phyloP scores from a whole-genome alignment of 2,888 invertebrate genomes.

The Unio delphinus region DNA sequence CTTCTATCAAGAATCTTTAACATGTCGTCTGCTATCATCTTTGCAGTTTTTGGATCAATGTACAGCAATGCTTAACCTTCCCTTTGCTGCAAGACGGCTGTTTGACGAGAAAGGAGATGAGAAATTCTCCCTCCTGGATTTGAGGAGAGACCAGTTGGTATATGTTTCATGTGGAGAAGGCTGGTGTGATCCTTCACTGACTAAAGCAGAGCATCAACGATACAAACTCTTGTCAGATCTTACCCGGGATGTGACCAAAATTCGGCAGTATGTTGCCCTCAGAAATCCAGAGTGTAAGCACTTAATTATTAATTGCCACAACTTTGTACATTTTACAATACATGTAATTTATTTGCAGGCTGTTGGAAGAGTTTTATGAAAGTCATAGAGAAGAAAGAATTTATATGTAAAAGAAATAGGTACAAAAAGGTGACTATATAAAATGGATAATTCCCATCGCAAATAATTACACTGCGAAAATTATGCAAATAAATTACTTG shows the following conservation, averaged over 20 bases:
- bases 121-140: conserved; percentile 61
- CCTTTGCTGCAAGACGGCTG: conserved; percentile 69
- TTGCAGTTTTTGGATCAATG: conserved; percentile 69
- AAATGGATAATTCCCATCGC: too few species aligned
- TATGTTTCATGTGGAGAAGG: conserved; percentile 69
- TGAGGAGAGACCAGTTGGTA: conserved; percentile 66
- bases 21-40: conserved; percentile 3
- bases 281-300: conserved; percentile 64
- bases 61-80: conserved; percentile 65
- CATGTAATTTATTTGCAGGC: background rate
- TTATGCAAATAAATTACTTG: too few species aligned
- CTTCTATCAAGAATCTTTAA: background rate
- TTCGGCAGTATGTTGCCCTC: conserved; percentile 65
- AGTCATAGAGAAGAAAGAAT: too few species aligned
- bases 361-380: too few species aligned
- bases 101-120: conserved; percentile 69
- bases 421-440: too few species aligned
- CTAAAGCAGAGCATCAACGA: conserved; percentile 67
- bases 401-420: too few species aligned
- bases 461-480: too few species aligned
- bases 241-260: conserved; percentile 66
- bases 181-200: conserved; percentile 69
- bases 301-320: background rate
- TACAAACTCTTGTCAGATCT: conserved; percentile 67
- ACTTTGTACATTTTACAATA: background rate